phyloP scores from a whole-genome alignment of 1,140 invertebrate species.

The Brachystomella parvula region DNA sequence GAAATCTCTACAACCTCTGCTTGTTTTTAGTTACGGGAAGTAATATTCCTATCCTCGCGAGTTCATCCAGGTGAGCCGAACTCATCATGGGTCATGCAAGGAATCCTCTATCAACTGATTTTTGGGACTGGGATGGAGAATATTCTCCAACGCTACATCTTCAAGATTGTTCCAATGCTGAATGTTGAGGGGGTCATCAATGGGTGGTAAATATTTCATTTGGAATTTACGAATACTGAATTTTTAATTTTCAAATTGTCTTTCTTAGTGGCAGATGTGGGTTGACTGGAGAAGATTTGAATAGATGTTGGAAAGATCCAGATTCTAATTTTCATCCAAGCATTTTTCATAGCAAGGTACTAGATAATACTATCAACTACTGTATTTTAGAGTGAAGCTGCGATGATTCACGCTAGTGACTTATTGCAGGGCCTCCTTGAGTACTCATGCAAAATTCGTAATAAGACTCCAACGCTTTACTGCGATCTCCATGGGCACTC shows the following conservation, averaged over 20 bases:
- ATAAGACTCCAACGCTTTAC: slow-evolving; percentile 60
- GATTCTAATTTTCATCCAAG: slow-evolving; percentile 64
- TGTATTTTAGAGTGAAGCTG: too few species aligned
- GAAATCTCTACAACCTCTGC: not conserved
- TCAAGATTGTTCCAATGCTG: slow-evolving; percentile 80
- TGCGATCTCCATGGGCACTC: slow-evolving; percentile 88
- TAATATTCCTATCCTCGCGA: slow-evolving; percentile 67
- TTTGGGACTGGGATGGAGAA: slow-evolving; percentile 50
- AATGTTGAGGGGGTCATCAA: slow-evolving; percentile 82
- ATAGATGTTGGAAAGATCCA: slow-evolving; percentile 68
- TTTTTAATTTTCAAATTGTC: slow-evolving; percentile 33
- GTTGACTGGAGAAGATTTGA: slow-evolving; percentile 70
- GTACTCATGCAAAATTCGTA: slow-evolving; percentile 53
- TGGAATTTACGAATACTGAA: not conserved
- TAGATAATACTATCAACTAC: too few species aligned
- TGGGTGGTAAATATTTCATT: slow-evolving; percentile 61
- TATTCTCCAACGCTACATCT: slow-evolving; percentile 64
- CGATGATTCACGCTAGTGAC: too few species aligned
- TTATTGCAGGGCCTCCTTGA: slow-evolving; percentile 53
- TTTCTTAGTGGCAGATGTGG: slow-evolving; percentile 66
- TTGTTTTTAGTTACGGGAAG: slow-evolving; percentile 51
- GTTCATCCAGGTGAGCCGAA: slow-evolving; percentile 87
- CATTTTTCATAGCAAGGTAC: slow-evolving; percentile 72
- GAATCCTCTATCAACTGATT: slow-evolving; percentile 62
- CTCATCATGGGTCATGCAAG: slow-evolving; percentile 82